Evolutionary conservation across 2,113 vertebrate species (phyloP), one percentile per base, ranked within the genome.

Genomic region (Lepisosteus oculatus): DNA sequence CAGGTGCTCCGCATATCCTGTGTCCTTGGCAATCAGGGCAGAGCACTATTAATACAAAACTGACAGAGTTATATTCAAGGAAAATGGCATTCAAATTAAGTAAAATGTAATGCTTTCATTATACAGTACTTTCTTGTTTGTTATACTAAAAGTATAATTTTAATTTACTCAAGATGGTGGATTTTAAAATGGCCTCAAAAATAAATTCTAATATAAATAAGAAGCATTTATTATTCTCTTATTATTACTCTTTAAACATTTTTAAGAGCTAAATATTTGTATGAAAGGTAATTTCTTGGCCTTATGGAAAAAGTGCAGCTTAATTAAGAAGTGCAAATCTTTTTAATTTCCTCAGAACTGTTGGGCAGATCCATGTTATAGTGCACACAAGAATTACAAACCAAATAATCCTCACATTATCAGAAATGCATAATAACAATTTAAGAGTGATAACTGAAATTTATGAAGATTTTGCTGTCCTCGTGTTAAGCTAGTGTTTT

Each of bases 291-390:
- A 69, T 64, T 69, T 67, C 67, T 69, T 69, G 29, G 67, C 63
- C 57, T 29, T 43, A 68, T 61, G 73, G 70, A 69, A 77, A 29
- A 79, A 67, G 62, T 65, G 44, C 56, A 63, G 47, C 63, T 74
- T 73, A 29, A 41, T 9, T 42, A 62, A 61, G 64, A 43, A 44
- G 64, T 68, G 47, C 12, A 77, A 56, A 71, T 59, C 47, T 15
- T 76, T 45, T 44, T 45, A 65, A 67, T 68, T 67, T 74, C 66
- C 77, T 67, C 61, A 68, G 54, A 76, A 56, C 74, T 76, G 61
- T 73, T 56, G 70, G 69, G 43, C 69, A 13, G 67, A 75, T 63
- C 71, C 41, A 67, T 73, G 65, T 77, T 69, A 51, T 69, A 68
- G 17, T 73, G 41, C 70, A 66, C 29, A 29, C 29, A 29, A 29